Base-by-base conservation (phyloP, 2,797 vertebrate genomes). In the Bradypodion pumilum region DNA sequence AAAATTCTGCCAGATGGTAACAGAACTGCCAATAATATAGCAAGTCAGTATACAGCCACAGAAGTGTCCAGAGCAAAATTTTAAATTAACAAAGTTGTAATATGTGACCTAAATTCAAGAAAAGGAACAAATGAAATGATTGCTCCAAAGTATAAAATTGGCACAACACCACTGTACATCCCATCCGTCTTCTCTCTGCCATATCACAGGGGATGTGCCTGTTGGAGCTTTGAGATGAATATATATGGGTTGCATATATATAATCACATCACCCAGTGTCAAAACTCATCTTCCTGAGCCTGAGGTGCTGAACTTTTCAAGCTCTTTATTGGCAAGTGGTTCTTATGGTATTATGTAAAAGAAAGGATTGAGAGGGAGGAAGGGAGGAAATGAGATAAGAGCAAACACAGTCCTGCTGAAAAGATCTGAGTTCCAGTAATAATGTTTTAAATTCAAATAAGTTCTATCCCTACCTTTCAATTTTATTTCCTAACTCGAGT, bases 221-320 rank as follows among this genome's bases (percentile, higher is more conserved):
- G 19, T 44, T 13, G 60, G 0, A 72, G 65, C 72, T 78, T n/a
- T 0, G 0, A 56, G 37, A 9, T 0, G 1, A n/a, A 27, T 15
- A 62, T 3, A 60, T 10, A 59, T n/a, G n/a, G n/a, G n/a, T n/a
- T 13, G 52, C 32, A 49, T 27, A n/a, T 6, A 69, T 62, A 16
- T 56, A 66, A 44, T 49, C 7, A 29, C 13, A 44, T 56, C 52
- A 56, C 52, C 52, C 7, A 76, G 19, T 65, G 25, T 25, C 52
- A 69, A 40, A 62, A 29, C 37, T 74, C 42, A 62, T n/a, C n/a
- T n/a, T n/a, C 16, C 63, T 76, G 42, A 78, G n/a, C 42, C 59
- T 73, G 59, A 49, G 1, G 37, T 29, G 56, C 49, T 63, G 32
- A 63, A 76, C 35, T 60, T 85, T 73, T 56, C 80, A 78, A 35